A percentile compares a stretch with the other conserved stretches of the same genome.
These are phyloP conservation scores for Agriopis leucophaearia DNA, from an alignment of 2,888 invertebrate species.

Conservation along the genomic window DNA sequence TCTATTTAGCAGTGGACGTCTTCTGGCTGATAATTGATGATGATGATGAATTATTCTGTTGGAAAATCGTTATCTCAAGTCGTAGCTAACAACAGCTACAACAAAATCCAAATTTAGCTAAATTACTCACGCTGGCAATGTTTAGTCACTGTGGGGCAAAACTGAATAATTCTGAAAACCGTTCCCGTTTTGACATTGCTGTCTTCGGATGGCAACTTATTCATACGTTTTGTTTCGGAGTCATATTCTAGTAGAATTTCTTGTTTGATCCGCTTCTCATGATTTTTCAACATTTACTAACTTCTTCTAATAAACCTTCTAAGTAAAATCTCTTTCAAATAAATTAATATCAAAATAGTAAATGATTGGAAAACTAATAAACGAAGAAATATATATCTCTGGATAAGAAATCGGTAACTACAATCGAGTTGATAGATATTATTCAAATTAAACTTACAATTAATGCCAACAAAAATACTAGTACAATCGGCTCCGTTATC, in stretches of 20 bases:
- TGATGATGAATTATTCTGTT: not conserved
- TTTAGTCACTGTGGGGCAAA: constrained; percentile 28
- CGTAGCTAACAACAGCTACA: not conserved
- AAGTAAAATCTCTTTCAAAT: too few relatives aligned
- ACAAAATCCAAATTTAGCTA: constrained; percentile 20
- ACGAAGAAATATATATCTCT: too few relatives aligned
- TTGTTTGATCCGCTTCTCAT: not conserved
- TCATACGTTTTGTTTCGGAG: not conserved
- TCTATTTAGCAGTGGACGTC: too few relatives aligned
- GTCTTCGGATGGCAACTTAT: not conserved
- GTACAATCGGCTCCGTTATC: too few relatives aligned
- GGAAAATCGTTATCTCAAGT: not conserved
- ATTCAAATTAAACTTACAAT: too few relatives aligned
- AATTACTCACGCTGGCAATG: constrained; percentile 20
- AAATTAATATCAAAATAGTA: too few relatives aligned
- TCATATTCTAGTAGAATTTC: constrained; percentile 20
- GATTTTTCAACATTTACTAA: not conserved
- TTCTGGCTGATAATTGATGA: too few relatives aligned
- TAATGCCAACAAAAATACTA: too few relatives aligned
- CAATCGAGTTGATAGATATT: too few relatives aligned
- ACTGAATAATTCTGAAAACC: constrained; percentile 23
- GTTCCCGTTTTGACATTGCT: constrained; percentile 1
- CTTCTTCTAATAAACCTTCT: too few relatives aligned
- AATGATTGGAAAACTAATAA: too few relatives aligned
- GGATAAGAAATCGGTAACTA: too few relatives aligned